phyloP scores from a whole-genome alignment of 2,888 invertebrate species.

The Stramonita haemastoma region DNA sequence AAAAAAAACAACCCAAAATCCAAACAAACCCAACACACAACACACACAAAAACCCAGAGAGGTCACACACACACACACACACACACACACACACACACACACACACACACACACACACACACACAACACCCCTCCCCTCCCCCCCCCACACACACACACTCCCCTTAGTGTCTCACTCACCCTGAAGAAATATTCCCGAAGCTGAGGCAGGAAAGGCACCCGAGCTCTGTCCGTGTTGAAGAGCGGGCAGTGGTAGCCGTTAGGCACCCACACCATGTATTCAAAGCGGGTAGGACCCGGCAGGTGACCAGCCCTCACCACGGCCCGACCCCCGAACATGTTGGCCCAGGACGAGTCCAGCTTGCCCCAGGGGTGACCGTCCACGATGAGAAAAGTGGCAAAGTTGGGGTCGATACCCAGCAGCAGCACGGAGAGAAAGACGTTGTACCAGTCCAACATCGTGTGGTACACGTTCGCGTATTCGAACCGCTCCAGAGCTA shows the following conservation, averaged over 20 bases:
- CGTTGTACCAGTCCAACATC: conserved; percentile 69
- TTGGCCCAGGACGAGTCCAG: conserved; percentile 69
- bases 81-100: conserved; percentile 1
- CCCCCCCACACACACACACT: conserved; percentile 20
- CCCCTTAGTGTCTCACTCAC: not conserved
- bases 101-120: not conserved
- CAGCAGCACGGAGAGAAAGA: conserved; percentile 59
- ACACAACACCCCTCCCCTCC: not conserved
- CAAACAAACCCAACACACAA: too few species aligned
- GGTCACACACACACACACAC: not conserved
- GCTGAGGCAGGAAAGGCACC: conserved; percentile 69
- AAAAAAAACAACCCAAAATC: too few species aligned
- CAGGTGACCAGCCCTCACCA: conserved; percentile 59
- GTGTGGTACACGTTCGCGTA: conserved; percentile 71
- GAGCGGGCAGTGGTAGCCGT: conserved; percentile 71
- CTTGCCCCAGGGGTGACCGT: conserved; percentile 70
- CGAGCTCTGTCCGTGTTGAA: conserved; percentile 55
- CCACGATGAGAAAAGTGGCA: conserved; percentile 69
- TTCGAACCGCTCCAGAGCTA: conserved; percentile 65
- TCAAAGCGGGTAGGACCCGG: conserved; percentile 52
- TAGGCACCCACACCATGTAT: conserved; percentile 68
- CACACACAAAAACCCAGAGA: not conserved
- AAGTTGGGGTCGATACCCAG: conserved; percentile 56
- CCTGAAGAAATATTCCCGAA: conserved; percentile 66
- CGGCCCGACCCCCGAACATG: conserved; percentile 63